Conservation (phyloP, 2,888 invertebrate species). For the Drosophila nr. medialis region DNA sequence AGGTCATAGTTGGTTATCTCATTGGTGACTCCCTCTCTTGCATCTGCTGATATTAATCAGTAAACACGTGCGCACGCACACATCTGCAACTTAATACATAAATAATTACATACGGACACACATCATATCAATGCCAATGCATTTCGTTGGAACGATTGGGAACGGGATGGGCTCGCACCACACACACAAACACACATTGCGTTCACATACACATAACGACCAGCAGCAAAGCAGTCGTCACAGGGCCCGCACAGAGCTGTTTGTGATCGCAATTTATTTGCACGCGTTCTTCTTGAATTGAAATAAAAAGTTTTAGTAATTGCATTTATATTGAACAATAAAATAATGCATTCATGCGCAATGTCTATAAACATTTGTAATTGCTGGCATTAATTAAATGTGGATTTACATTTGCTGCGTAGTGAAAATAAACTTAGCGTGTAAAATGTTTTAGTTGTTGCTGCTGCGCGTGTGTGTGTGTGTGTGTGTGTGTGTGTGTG, state of each 20-base stretch:
- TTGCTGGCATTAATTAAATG: conserved; percentile 13
- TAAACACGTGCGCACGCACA: conserved; percentile 52
- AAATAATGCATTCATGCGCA: conserved; percentile 15
- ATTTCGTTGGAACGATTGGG: conserved; percentile 42
- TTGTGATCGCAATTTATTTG: conserved; percentile 51
- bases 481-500: conserved; percentile 7
- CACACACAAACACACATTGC: conserved; percentile 7
- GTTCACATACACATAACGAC: conserved; percentile 16
- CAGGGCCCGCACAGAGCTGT: conserved; percentile 34
- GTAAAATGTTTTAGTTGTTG: conserved; percentile 53
- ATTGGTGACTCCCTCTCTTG: neutral
- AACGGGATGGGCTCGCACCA: conserved; percentile 15
- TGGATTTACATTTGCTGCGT: neutral
- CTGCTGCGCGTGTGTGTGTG: conserved; percentile 10
- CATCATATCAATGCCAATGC: conserved; percentile 41
- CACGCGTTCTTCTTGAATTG: conserved; percentile 30
- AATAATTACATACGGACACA: conserved; percentile 7
- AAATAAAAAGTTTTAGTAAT: conserved; percentile 18
- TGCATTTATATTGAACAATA: conserved; percentile 9
- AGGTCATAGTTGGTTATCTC: conserved; percentile 7
- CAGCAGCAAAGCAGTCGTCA: conserved; percentile 23
- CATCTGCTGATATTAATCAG: conserved; percentile 20
- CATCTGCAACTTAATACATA: conserved; percentile 10
- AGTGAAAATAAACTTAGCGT: conserved; percentile 27
- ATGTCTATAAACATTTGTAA: conserved; percentile 8